A percentile compares a stretch with the other conserved stretches of the same genome.
phyloP scores from a whole-genome alignment of 2,797 vertebrate genomes.

The Podarcis siculus region DNA sequence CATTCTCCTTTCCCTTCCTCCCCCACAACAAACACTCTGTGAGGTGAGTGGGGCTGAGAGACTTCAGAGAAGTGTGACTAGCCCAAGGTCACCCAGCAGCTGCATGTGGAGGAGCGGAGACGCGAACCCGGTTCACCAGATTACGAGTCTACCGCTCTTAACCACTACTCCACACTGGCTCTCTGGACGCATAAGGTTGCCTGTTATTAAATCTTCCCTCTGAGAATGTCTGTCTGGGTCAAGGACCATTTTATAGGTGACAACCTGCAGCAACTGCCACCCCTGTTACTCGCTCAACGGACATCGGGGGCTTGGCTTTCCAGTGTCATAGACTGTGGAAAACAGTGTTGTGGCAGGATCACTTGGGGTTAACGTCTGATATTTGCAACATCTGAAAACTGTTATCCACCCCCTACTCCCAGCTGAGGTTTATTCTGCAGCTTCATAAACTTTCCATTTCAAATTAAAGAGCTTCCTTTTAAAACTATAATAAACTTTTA shows the following conservation, averaged over 20 bases:
- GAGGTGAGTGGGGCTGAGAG: too few relatives aligned
- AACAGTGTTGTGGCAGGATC: constrained; percentile 67
- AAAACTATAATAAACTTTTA: constrained; percentile 82
- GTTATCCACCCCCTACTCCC: constrained; percentile 68
- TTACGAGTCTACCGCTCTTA: too few relatives aligned
- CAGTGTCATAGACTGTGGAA: constrained; percentile 55
- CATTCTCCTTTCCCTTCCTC: too few relatives aligned
- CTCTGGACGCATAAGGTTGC: neutral
- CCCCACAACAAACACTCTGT: too few relatives aligned
- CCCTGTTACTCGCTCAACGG: constrained; percentile 54
- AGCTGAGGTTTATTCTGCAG: constrained; percentile 78
- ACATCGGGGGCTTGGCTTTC: constrained; percentile 64
- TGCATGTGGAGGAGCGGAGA: too few relatives aligned
- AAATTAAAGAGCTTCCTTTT: constrained; percentile 81
- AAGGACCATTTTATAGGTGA: neutral
- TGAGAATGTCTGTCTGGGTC: accelerated
- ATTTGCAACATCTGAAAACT: constrained; percentile 79
- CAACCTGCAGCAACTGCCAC: constrained; percentile 14
- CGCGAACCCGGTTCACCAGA: too few relatives aligned
- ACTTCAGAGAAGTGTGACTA: too few relatives aligned
- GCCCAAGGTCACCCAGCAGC: too few relatives aligned
- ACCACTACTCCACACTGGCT: too few relatives aligned
- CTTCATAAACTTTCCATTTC: constrained; percentile 82
- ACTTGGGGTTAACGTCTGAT: constrained; percentile 73
- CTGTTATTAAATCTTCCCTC: neutral